phyloP scores from a whole-genome alignment of 2,113 vertebrate species.

The Notechis scutatus region DNA sequence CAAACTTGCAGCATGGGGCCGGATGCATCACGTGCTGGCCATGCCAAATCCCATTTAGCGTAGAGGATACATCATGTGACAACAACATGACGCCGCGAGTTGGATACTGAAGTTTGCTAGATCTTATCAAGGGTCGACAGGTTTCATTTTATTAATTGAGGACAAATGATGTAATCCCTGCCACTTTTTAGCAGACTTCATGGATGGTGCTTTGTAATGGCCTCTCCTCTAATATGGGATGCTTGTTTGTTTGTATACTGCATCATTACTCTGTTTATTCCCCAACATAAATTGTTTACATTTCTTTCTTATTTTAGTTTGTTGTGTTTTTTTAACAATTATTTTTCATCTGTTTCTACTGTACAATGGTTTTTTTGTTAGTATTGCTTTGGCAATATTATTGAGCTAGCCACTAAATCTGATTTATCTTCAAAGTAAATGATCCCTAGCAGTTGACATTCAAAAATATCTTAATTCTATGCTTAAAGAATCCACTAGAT shows the following conservation, averaged over 20 bases:
- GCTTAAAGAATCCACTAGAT: background rate
- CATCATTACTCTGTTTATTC: background rate
- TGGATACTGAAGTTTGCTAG: background rate
- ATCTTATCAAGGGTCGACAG: background rate
- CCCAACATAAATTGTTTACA: background rate
- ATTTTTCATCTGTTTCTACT: background rate
- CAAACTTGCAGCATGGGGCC: too few species aligned
- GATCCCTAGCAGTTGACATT: background rate
- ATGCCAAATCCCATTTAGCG: too few species aligned
- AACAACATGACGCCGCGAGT: too few species aligned
- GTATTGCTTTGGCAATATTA: background rate
- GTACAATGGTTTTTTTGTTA: background rate
- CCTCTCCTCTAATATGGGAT: background rate
- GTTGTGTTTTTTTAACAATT: background rate
- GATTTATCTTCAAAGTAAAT: background rate
- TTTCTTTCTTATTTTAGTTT: background rate
- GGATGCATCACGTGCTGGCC: too few species aligned
- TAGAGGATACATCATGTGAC: too few species aligned
- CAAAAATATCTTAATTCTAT: too few species aligned
- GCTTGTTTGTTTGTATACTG: background rate
- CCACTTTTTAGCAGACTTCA: background rate
- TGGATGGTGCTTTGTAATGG: background rate
- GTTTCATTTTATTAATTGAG: background rate
- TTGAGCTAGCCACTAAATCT: background rate
- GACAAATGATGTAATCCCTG: background rate